These are phyloP conservation scores for Drosophila melanosoma DNA, from an alignment of 2,888 invertebrate genomes.

Conservation along the genomic window DNA sequence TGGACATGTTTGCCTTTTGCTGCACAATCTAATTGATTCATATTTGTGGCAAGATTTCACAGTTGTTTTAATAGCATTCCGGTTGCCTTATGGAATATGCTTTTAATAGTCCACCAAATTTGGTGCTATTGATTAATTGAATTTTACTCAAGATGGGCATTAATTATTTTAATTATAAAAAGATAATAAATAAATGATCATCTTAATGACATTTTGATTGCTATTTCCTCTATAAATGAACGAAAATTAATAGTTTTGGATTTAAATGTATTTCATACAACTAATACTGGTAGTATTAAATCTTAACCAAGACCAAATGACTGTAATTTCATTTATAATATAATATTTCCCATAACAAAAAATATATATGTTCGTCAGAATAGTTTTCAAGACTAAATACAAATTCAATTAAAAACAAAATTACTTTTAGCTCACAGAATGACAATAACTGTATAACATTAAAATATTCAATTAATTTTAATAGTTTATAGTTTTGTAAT, in stretches of 20 bases:
- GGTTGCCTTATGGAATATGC: constrained; percentile 43
- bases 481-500: background rate
- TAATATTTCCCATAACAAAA: too few species aligned
- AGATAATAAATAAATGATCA: constrained; percentile 11
- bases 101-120: constrained; percentile 58
- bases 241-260: background rate
- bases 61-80: constrained; percentile 51
- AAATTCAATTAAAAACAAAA: background rate
- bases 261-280: constrained; percentile 1
- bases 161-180: constrained; percentile 32
- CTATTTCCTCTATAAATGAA: constrained; percentile 14
- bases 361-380: background rate
- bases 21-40: constrained; percentile 74
- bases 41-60: constrained; percentile 65
- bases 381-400: background rate
- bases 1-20: constrained; percentile 68
- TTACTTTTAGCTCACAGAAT: background rate
- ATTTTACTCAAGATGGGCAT: constrained; percentile 54
- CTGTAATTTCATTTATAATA: background rate
- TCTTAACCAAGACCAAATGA: background rate
- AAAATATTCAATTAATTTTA: background rate
- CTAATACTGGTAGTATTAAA: background rate
- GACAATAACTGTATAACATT: background rate
- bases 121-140: constrained; percentile 71
- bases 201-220: background rate